Evolutionary conservation across 2,797 vertebrate genomes (phyloP).

Genomic region (Scomberomorus guttatus): DNA sequence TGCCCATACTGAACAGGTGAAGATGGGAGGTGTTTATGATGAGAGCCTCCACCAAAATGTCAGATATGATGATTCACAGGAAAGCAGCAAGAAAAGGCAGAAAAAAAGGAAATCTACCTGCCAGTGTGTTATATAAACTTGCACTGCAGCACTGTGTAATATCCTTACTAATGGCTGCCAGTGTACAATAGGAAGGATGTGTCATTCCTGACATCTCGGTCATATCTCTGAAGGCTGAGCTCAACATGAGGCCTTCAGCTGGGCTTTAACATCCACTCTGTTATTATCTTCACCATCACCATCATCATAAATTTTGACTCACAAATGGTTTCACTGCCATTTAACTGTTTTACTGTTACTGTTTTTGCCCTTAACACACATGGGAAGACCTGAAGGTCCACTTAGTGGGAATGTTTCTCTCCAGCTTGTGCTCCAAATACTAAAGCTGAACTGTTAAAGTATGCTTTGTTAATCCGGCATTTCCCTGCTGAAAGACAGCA

Average conservation of each 20-base stretch:
- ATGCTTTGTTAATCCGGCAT: slow-evolving; percentile 58
- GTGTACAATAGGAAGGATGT: slow-evolving; percentile 43
- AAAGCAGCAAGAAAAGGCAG: too few species aligned
- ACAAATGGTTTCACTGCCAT: slow-evolving; percentile 9
- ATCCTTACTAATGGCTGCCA: slow-evolving; percentile 46
- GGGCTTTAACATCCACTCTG: slow-evolving; percentile 12
- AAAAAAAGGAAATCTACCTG: not conserved
- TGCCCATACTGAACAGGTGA: not conserved
- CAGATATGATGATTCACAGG: not conserved
- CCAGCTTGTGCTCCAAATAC: slow-evolving; percentile 12
- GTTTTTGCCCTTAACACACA: not conserved
- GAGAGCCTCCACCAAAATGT: not conserved
- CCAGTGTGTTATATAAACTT: slow-evolving; percentile 27
- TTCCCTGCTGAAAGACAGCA: slow-evolving; percentile 40
- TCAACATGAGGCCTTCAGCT: slow-evolving; percentile 53
- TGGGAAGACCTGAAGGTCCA: not conserved
- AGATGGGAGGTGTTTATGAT: not conserved
- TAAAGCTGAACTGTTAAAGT: slow-evolving; percentile 19
- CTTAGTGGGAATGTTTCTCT: not conserved
- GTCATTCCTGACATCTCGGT: slow-evolving; percentile 69
- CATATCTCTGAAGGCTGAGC: slow-evolving; percentile 44
- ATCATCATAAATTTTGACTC: slow-evolving; percentile 21
- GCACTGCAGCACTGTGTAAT: slow-evolving; percentile 3
- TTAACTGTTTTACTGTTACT: not conserved
- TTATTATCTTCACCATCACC: slow-evolving; percentile 4